Evolutionary conservation across 53 echinoderm and acorn worm genomes (phyloP), one percentile per base, ranked within the genome.

Genomic region (Luidia sarsii): DNA sequence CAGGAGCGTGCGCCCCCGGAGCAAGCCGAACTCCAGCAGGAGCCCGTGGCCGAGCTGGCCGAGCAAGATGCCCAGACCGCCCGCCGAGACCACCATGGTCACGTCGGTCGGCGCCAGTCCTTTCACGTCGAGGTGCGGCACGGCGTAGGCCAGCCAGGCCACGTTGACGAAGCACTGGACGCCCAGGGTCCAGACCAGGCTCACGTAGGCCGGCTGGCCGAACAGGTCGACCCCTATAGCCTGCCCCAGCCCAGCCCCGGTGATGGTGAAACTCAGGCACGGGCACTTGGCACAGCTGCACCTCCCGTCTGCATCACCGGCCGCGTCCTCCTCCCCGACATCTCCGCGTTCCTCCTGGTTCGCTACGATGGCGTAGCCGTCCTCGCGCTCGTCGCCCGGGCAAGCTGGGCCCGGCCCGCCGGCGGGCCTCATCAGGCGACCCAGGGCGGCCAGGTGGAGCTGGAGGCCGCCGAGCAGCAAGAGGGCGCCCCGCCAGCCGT

Each of bases 401-500:
- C 41, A 11, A 11, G 6, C 41, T 6, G 41, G 41, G 41, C 6
- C 41, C n/a, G n/a, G n/a, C 0, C 48, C 50, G 50, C 23, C 68
- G 27, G 46, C 28, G 18, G 33, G 27, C 27, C 74, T 74, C 57
- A 57, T 19, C 16, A 74, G 45, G 39, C 74, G 27, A 7, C 74
- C 74, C 27, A 74, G n/a, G 39, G 31, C 59, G 39, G 56, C 57
- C 13, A 74, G 57, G 56, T 74, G 74, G 18, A 57, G 29, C 74
- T 57, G 57, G 15, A 74, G 6, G 3, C 74, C 74, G 4, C 74
- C 74, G 20, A 74, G 24, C 0, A 74, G 74, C 57, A 74, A 74
- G 57, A 74, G 57, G 45, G 74, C 74, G 31, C 74, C 74, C 39
- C 29, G 5, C 74, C 56, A 56, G 10, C 74, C 74, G 29, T 74